phyloP scores from a whole-genome alignment of 1,140 invertebrate genomes.

The Protaetia brevitarsis region DNA sequence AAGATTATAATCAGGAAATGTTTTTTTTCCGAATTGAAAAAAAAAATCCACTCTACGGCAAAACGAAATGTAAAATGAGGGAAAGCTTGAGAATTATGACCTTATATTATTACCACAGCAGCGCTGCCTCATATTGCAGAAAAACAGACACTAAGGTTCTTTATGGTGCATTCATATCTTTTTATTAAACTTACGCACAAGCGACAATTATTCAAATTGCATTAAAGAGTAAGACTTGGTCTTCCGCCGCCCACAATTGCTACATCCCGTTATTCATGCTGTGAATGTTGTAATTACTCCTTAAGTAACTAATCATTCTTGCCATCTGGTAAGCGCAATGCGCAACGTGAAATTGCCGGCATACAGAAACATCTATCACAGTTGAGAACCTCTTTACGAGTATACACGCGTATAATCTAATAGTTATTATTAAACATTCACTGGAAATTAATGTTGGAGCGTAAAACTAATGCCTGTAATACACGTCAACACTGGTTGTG shows the following conservation, averaged over 20 bases:
- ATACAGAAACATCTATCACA: constrained; percentile 10
- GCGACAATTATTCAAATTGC: constrained; percentile 16
- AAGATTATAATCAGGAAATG: no score
- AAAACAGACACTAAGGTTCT: no score
- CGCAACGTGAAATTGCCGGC: not conserved
- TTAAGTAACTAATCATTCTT: constrained; percentile 9
- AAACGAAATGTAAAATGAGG: no score
- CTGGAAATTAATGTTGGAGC: not conserved
- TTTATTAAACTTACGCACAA: not conserved
- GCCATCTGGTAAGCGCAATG: constrained; percentile 4
- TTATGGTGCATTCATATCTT: not conserved
- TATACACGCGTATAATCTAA: constrained; percentile 11
- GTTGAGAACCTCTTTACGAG: not conserved
- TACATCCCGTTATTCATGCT: not conserved
- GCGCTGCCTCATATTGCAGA: no score
- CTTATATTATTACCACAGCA: no score
- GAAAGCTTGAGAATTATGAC: no score
- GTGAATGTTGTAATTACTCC: not conserved
- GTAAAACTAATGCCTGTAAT: not conserved
- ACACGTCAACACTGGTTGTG: not conserved
- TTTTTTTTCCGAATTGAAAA: no score
- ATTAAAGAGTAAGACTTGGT: not conserved
- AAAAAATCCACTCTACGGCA: no score
- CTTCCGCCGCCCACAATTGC: constrained; percentile 15
- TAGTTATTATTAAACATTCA: constrained; percentile 3